phyloP scores from a whole-genome alignment of 2,888 invertebrate species.

The Acanthoscelides obtectus region DNA sequence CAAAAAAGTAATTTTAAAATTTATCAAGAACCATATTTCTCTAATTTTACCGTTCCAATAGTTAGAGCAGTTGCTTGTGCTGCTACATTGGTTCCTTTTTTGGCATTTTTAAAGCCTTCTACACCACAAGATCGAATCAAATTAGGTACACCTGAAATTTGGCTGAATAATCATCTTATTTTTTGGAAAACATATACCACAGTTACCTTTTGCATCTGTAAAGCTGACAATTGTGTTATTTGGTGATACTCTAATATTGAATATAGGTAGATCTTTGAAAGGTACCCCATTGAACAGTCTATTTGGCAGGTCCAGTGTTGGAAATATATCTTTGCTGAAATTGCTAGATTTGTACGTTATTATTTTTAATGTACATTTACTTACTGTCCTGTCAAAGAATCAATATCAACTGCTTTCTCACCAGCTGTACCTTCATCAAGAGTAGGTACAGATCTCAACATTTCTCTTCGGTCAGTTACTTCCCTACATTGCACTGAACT shows the following conservation, averaged over 20 bases:
- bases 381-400: constrained; percentile 59
- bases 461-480: constrained; percentile 52
- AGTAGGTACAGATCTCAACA: constrained; percentile 52
- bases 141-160: constrained; percentile 50
- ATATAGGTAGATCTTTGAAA: constrained; percentile 76
- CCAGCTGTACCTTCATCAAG: constrained; percentile 75
- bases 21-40: background rate
- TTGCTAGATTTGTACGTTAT: constrained; percentile 6
- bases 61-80: constrained; percentile 90
- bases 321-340: constrained; percentile 68
- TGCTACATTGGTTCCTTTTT: constrained; percentile 94
- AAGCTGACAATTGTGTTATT: constrained; percentile 87
- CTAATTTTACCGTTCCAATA: constrained; percentile 60
- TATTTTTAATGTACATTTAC: constrained; percentile 22
- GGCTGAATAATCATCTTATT: background rate
- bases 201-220: constrained; percentile 63
- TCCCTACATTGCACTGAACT: constrained; percentile 34
- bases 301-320: constrained; percentile 67
- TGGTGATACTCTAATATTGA: constrained; percentile 73
- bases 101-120: constrained; percentile 92
- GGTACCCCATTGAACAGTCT: constrained; percentile 69
- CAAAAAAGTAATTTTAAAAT: constrained; percentile 30
- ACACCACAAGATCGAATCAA: constrained; percentile 73
- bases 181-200: background rate
- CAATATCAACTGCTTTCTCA: constrained; percentile 67